These are phyloP conservation scores for Aramus guarauna DNA, from an alignment of 2,113 vertebrate genomes.

Conservation along the genomic window DNA sequence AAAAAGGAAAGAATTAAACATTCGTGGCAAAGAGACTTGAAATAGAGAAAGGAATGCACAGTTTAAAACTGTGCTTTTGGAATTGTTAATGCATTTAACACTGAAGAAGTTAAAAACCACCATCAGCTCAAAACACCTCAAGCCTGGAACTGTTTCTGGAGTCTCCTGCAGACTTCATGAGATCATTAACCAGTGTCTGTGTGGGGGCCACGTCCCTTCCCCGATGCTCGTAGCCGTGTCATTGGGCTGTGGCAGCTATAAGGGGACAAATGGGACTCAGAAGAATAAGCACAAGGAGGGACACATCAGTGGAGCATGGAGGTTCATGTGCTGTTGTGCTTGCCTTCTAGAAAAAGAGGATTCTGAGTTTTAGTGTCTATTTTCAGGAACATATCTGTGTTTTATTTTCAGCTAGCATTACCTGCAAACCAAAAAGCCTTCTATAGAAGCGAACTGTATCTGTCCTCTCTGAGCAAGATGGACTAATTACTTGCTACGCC, in stretches of 20 bases:
- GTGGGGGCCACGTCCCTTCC: neutral
- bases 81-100: neutral
- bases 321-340: neutral
- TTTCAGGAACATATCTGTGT: neutral
- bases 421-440: neutral
- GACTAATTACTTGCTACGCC: neutral
- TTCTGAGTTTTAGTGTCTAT: neutral
- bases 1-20: neutral
- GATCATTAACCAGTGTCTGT: neutral
- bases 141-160: neutral
- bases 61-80: neutral
- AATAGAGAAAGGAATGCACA: neutral
- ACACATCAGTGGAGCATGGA: neutral
- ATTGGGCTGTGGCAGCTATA: neutral
- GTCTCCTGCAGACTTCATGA: neutral
- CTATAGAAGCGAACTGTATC: neutral
- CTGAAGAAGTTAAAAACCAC: neutral
- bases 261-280: neutral
- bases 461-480: neutral
- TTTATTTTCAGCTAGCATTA: neutral
- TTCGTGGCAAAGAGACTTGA: neutral
- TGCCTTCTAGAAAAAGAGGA: neutral
- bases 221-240: neutral
- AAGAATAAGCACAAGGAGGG: neutral
- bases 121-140: neutral